Percentiles rank a stretch among this genome's conserved stretches.
Evolutionary conservation across 2,113 vertebrate genomes (phyloP).

Genomic region (Campylomormyrus numenius): DNA sequence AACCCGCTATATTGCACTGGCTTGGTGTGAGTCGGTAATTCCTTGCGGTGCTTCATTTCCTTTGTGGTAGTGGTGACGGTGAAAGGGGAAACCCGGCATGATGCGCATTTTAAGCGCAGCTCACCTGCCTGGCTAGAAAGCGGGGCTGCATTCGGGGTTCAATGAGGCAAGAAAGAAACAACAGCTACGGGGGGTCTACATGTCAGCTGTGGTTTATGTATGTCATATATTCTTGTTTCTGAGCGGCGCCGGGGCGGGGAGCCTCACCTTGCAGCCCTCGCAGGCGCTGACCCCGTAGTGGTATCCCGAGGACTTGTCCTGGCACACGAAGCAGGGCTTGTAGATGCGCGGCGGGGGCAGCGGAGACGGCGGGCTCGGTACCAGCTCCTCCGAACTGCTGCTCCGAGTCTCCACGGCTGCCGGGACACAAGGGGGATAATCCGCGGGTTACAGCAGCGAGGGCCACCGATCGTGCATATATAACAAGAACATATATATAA

Average conservation of each 20-base stretch:
- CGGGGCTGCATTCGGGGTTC: too few relatives aligned
- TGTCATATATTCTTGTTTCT: neutral
- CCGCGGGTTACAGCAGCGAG: neutral
- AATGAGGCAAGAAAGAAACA: too few relatives aligned
- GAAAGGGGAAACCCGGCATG: neutral
- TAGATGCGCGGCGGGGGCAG: constrained; percentile 86
- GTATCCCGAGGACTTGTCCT: constrained; percentile 96
- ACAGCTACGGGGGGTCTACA: neutral
- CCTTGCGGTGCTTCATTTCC: neutral
- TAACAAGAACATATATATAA: neutral
- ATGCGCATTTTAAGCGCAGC: neutral
- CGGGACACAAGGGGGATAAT: constrained; percentile 19
- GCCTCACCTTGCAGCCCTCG: constrained; percentile 92
- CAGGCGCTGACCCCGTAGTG: constrained; percentile 98
- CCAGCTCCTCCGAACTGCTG: constrained; percentile 87
- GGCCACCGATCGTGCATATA: neutral
- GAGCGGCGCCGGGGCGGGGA: neutral
- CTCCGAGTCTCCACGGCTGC: constrained; percentile 88
- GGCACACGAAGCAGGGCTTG: constrained; percentile 97
- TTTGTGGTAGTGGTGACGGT: neutral
- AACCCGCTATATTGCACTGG: neutral
- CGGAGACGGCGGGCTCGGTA: constrained; percentile 78
- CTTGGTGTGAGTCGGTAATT: neutral
- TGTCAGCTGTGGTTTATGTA: neutral
- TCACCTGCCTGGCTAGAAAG: too few relatives aligned